phyloP scores from a whole-genome alignment of 2,888 invertebrate genomes.

The Galeruca laticollis region DNA sequence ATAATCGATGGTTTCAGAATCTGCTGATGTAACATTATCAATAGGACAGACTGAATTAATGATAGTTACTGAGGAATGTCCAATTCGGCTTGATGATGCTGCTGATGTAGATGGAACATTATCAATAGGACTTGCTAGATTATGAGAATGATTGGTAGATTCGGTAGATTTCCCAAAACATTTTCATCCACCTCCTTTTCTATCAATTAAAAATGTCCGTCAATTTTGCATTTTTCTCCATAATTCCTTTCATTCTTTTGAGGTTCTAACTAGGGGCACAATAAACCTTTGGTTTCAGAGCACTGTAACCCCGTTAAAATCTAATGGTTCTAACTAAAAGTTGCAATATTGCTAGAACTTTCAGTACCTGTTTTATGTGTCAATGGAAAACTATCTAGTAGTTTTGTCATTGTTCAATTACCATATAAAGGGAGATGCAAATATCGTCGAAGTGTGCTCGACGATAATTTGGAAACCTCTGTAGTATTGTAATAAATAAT shows the following conservation, averaged over 20 bases:
- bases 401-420: too few relatives aligned
- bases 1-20: slow-evolving; percentile 25
- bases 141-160: slow-evolving; percentile 15
- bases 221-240: slow-evolving; percentile 15
- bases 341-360: too few relatives aligned
- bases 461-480: too few relatives aligned
- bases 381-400: too few relatives aligned
- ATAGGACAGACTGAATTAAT: slow-evolving; percentile 15
- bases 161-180: background rate
- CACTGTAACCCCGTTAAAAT: too few relatives aligned
- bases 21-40: slow-evolving; percentile 9
- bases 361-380: too few relatives aligned
- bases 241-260: slow-evolving; percentile 11
- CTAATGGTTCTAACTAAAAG: too few relatives aligned
- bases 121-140: slow-evolving; percentile 17
- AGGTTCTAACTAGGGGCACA: too few relatives aligned
- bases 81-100: slow-evolving; percentile 11
- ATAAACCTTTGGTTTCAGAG: too few relatives aligned
- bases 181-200: background rate
- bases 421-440: too few relatives aligned
- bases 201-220: slow-evolving; percentile 9
- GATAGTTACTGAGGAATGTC: slow-evolving; percentile 18
- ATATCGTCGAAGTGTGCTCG: too few relatives aligned
- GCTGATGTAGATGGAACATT: slow-evolving; percentile 23
- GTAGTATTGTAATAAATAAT: too few relatives aligned